These are phyloP conservation scores for Sterna hirundo DNA, from an alignment of 2,113 vertebrate species.

Conservation along the genomic window DNA sequence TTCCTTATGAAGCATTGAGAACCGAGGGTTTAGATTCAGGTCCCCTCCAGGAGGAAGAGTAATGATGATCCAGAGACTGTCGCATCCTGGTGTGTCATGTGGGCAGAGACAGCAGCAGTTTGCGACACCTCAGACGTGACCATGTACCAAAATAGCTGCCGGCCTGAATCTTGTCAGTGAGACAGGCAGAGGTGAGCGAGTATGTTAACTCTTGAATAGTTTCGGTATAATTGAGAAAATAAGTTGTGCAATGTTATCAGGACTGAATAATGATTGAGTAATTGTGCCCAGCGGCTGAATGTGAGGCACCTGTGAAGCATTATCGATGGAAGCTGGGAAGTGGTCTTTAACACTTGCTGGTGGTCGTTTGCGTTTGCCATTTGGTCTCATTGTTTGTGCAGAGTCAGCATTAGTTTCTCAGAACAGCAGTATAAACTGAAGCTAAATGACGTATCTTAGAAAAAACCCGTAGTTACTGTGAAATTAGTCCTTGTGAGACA, in stretches of 20 bases:
- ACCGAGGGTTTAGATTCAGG: neutral
- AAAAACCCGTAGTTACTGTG: neutral
- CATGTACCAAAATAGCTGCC: neutral
- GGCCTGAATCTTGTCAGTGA: fast-evolving
- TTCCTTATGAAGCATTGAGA: neutral
- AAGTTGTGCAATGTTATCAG: neutral
- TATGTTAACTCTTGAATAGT: neutral
- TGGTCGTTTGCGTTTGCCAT: neutral
- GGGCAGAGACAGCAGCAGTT: neutral
- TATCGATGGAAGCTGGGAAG: neutral
- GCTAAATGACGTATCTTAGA: neutral
- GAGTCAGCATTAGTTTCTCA: neutral
- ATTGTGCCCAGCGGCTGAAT: neutral
- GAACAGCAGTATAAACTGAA: neutral
- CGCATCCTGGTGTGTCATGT: fast-evolving
- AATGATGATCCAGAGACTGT: neutral
- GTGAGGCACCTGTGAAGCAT: neutral
- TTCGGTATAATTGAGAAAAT: neutral
- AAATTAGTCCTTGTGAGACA: neutral
- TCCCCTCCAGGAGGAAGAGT: neutral
- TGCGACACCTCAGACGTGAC: neutral
- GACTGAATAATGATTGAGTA: neutral
- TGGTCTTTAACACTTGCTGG: neutral
- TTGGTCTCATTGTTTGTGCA: neutral
- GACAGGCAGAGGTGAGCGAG: neutral